Percentiles rank a stretch among this genome's conserved stretches.
These are phyloP conservation scores for Heliornis fulica DNA, from an alignment of 2,113 vertebrate genomes.

Conservation along the genomic window DNA sequence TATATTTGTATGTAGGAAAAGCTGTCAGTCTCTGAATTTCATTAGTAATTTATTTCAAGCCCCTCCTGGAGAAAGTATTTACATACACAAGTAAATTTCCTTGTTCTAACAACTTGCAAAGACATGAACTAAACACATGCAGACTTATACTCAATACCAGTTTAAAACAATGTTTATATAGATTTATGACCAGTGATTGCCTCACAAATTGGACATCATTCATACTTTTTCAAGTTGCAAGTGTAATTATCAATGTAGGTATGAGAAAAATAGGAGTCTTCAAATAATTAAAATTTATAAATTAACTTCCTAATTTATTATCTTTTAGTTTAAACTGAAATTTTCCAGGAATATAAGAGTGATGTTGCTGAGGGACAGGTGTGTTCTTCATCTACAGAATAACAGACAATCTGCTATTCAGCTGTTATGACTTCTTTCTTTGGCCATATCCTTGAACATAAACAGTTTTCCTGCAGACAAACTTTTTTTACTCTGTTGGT, in stretches of 20 bases:
- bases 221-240: neutral
- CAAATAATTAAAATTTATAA: neutral
- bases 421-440: neutral
- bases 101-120: neutral
- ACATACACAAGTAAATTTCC: neutral
- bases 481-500: neutral
- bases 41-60: neutral
- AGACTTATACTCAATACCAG: neutral
- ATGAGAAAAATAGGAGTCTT: neutral
- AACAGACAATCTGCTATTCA: neutral
- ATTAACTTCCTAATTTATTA: neutral
- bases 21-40: neutral
- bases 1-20: neutral
- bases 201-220: neutral
- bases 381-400: neutral
- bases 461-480: neutral
- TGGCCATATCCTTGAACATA: neutral
- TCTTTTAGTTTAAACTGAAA: neutral
- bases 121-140: neutral
- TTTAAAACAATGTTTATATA: neutral
- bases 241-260: neutral
- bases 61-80: neutral
- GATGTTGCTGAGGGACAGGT: neutral
- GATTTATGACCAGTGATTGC: neutral
- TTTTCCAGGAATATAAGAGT: neutral